phyloP scores from a whole-genome alignment of 1,140 invertebrate genomes.

The Bombus polaris region DNA sequence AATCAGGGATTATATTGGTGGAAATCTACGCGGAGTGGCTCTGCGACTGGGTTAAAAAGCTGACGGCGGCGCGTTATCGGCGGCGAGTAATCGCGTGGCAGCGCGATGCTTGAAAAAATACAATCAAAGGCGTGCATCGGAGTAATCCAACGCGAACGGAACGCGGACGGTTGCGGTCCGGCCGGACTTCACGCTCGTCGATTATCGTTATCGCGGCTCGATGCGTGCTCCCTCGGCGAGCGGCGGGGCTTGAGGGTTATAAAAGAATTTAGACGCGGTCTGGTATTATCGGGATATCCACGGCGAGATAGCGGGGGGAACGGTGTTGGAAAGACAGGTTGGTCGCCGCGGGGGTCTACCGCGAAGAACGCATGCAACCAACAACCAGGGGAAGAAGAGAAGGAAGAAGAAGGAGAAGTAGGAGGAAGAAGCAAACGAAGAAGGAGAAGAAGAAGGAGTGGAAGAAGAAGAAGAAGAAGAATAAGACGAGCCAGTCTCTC shows the following conservation, averaged over 20 bases:
- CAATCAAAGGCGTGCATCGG: conserved; percentile 46
- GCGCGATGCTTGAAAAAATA: not conserved
- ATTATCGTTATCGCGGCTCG: conserved; percentile 70
- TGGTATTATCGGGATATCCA: conserved; percentile 79
- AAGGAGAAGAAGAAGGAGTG: conserved; percentile 21
- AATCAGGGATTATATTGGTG: conserved; percentile 3
- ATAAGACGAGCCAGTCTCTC: conserved; percentile 22
- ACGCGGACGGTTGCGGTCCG: conserved; percentile 45
- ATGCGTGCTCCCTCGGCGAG: conserved; percentile 71
- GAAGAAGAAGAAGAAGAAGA: conserved; percentile 37
- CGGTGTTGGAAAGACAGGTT: conserved; percentile 82
- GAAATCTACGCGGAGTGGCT: conserved; percentile 13
- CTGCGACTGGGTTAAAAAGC: not conserved
- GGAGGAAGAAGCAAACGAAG: conserved; percentile 33
- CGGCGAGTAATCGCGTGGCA: not conserved
- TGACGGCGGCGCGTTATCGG: conserved; percentile 28
- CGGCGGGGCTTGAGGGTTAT: conserved; percentile 70
- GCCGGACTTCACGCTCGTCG: conserved; percentile 56
- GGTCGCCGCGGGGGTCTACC: conserved; percentile 77
- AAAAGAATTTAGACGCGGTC: conserved; percentile 81
- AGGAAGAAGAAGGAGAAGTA: conserved; percentile 24
- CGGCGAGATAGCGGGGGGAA: conserved; percentile 71
- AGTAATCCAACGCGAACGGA: conserved; percentile 50
- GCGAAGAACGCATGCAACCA: conserved; percentile 70
- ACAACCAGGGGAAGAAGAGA: conserved; percentile 33